Evolutionary conservation across 1,140 invertebrate species (phyloP).

Genomic region (Temnothorax nylanderi): DNA sequence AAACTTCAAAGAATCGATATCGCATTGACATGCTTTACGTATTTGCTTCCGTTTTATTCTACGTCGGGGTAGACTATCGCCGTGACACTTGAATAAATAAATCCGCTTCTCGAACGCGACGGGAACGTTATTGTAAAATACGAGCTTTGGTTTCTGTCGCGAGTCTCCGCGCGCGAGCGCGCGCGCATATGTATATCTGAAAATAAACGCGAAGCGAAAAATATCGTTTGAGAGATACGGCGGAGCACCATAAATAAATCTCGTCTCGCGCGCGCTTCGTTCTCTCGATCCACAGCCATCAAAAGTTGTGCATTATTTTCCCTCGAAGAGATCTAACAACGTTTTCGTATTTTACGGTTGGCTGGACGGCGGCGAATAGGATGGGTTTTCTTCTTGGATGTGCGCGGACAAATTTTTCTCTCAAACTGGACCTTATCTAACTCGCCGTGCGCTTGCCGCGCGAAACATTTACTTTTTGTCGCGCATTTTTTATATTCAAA

Average conservation of each 20-base stretch:
- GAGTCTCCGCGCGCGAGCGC: not conserved
- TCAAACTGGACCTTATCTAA: not conserved
- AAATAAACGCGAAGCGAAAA: conserved; percentile 58
- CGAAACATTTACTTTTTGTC: not conserved
- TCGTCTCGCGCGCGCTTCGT: conserved; percentile 4
- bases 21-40: conserved; percentile 18
- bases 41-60: conserved; percentile 17
- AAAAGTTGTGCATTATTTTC: conserved; percentile 61
- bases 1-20: conserved; percentile 32
- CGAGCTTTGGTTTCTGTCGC: conserved; percentile 45
- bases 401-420: conserved; percentile 16
- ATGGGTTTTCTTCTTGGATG: conserved; percentile 9
- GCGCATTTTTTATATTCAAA: not conserved
- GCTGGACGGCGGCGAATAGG: conserved; percentile 29
- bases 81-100: conserved; percentile 58
- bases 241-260: conserved; percentile 54
- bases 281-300: conserved; percentile 40
- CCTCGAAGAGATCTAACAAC: conserved; percentile 47
- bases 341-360: conserved; percentile 60
- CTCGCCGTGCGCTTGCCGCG: not conserved
- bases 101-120: conserved; percentile 33
- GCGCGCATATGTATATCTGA: conserved; percentile 47
- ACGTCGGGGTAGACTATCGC: conserved; percentile 24
- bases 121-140: conserved; percentile 55
- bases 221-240: conserved; percentile 51